Evolutionary conservation across 2,888 invertebrate genomes (phyloP).

Genomic region (Koerneria pararmatus): DNA sequence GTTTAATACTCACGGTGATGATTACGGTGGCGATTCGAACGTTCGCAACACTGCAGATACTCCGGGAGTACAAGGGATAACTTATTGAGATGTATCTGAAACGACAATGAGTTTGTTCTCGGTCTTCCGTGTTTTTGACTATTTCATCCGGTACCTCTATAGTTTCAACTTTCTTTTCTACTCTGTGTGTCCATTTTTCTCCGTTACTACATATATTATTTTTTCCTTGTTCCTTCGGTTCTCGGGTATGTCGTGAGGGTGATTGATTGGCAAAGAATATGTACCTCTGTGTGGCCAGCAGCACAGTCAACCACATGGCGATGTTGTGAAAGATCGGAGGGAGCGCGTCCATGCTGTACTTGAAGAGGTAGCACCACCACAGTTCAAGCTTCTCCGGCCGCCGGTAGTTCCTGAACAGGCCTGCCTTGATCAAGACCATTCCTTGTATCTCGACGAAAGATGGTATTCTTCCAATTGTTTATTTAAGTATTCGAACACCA

Average conservation of each 20-base stretch:
- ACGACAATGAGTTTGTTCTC: too few species aligned
- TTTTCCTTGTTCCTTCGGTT: too few species aligned
- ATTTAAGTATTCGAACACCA: too few species aligned
- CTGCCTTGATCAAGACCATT: too few species aligned
- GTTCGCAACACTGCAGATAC: conserved; percentile 70
- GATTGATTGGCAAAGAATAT: too few species aligned
- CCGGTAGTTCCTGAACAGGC: conserved; percentile 40
- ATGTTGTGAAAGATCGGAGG: conserved; percentile 83
- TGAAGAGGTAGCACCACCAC: conserved; percentile 58
- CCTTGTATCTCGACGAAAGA: too few species aligned
- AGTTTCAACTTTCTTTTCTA: conserved; percentile 22
- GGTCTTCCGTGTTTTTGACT: too few species aligned
- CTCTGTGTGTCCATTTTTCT: conserved; percentile 88
- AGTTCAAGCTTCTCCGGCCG: conserved; percentile 34
- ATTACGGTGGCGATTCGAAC: conserved; percentile 70
- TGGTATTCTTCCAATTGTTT: too few species aligned
- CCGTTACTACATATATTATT: too few species aligned
- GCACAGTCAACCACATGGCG: conserved; percentile 87
- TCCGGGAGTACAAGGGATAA: conserved; percentile 81
- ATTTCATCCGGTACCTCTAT: neutral
- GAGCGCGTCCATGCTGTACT: conserved; percentile 58
- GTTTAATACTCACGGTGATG: conserved; percentile 68
- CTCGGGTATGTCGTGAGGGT: too few species aligned
- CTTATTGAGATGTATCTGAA: conserved; percentile 82
- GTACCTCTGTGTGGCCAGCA: conserved; percentile 78